A percentile compares a stretch with the other conserved stretches of the same genome.
phyloP scores from a whole-genome alignment of 2,797 vertebrate species.

The Gymnoscopelus microlampas region DNA sequence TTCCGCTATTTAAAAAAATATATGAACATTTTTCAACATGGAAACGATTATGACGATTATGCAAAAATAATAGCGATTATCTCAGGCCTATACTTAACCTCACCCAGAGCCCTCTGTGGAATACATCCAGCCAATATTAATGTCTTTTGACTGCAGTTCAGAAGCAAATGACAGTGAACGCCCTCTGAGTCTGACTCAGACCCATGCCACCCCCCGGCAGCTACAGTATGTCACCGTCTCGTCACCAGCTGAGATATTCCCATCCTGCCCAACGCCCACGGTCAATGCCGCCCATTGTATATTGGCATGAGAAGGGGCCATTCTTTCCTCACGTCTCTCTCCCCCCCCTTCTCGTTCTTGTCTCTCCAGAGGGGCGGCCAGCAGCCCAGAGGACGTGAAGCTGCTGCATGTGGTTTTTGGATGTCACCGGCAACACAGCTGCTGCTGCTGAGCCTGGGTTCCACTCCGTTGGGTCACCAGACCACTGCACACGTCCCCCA shows the following conservation, averaged over 20 bases:
- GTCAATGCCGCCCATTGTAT: conserved; percentile 79
- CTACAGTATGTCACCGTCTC: conserved; percentile 51
- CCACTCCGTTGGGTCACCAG: conserved; percentile 38
- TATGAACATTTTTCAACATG: no score
- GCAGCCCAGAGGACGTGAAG: conserved; percentile 64
- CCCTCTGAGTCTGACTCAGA: conserved; percentile 39
- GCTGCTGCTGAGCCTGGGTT: conserved; percentile 17
- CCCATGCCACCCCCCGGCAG: conserved; percentile 23
- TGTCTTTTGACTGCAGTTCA: conserved; percentile 56
- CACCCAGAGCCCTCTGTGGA: conserved; percentile 26
- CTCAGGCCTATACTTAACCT: conserved; percentile 19
- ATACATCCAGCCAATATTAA: conserved; percentile 28
- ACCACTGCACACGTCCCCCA: conserved; percentile 32
- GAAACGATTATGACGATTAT: no score
- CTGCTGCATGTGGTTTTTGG: conserved; percentile 51
- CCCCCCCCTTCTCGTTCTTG: conserved; percentile 56
- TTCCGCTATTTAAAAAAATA: no score
- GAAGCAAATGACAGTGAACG: conserved; percentile 54
- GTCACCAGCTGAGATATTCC: conserved; percentile 51
- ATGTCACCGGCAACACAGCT: conserved; percentile 52
- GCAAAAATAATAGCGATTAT: no score
- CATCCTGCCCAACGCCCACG: conserved; percentile 50
- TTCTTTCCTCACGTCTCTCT: conserved; percentile 74
- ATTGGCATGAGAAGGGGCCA: conserved; percentile 68
- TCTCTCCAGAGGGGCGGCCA: conserved; percentile 67